These are phyloP conservation scores for Aspidiotus destructor DNA, from an alignment of 2,888 invertebrate species.

Conservation along the genomic window DNA sequence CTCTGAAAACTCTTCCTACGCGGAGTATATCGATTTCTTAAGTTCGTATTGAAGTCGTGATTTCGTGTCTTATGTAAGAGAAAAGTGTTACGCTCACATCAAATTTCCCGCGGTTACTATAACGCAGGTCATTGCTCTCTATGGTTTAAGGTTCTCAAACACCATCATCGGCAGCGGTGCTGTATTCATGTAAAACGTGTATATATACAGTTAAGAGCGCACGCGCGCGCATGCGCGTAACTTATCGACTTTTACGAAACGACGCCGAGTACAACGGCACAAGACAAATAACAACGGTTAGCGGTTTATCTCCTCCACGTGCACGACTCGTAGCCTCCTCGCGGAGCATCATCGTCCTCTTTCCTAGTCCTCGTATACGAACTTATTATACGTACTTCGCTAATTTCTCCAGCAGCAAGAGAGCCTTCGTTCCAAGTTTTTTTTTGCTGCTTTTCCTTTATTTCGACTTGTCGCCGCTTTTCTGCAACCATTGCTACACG, in stretches of 20 bases:
- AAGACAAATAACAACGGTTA: background rate
- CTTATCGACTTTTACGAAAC: conserved; percentile 4
- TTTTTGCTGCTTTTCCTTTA: too few relatives aligned
- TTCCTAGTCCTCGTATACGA: background rate
- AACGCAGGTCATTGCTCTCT: background rate
- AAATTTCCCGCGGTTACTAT: conserved; percentile 2
- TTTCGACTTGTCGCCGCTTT: too few relatives aligned
- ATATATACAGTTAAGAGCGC: background rate
- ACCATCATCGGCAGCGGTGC: too few relatives aligned
- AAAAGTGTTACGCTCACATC: conserved; percentile 1
- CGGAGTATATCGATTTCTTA: background rate
- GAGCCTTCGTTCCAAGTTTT: too few relatives aligned
- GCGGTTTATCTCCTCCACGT: background rate
- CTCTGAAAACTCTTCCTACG: background rate
- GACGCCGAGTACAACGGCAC: background rate
- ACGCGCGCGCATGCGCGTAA: background rate
- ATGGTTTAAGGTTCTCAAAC: background rate
- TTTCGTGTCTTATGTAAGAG: conserved; percentile 4
- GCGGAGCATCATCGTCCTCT: background rate
- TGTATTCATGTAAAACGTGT: background rate
- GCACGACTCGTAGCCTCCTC: conserved; percentile 4
- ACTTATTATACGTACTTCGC: background rate
- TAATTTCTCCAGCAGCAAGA: background rate
- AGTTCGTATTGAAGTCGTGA: conserved; percentile 1
- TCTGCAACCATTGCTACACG: too few relatives aligned